Percentiles rank a stretch among this genome's conserved stretches.
These are phyloP conservation scores for Spea multiplicata DNA, from an alignment of 2,113 vertebrate genomes.

Conservation along the genomic window DNA sequence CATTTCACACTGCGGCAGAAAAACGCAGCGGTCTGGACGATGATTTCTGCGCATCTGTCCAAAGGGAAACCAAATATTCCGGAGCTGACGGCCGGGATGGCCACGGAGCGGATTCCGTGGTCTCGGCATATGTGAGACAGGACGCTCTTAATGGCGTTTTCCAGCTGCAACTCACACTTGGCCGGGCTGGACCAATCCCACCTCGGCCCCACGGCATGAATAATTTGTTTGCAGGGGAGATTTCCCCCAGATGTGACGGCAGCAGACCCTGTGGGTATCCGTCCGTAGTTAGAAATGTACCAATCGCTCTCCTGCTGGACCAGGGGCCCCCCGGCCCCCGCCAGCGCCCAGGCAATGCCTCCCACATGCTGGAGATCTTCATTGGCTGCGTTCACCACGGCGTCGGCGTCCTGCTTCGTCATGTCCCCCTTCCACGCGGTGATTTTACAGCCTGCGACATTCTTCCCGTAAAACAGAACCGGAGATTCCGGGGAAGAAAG, in stretches of 20 bases:
- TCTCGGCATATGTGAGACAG: constrained; percentile 17
- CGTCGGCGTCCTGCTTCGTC: constrained; percentile 63
- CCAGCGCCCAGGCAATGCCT: constrained; percentile 76
- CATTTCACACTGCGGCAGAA: background rate
- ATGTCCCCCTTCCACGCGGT: constrained; percentile 84
- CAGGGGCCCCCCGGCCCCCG: constrained; percentile 65
- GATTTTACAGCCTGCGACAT: constrained; percentile 56
- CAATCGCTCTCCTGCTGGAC: constrained; percentile 59
- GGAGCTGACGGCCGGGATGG: constrained; percentile 88
- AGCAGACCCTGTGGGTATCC: constrained; percentile 54
- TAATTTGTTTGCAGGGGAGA: constrained; percentile 69
- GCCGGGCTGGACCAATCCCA: accelerated
- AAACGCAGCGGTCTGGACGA: constrained; percentile 62
- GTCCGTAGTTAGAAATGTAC: accelerated
- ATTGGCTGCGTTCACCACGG: constrained; percentile 88
- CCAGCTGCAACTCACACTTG: background rate
- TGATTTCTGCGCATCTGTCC: constrained; percentile 63
- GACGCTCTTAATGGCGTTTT: constrained; percentile 53
- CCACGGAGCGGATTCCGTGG: constrained; percentile 61
- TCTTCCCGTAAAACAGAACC: constrained; percentile 58
- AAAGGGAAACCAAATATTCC: constrained; percentile 79
- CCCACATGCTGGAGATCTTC: constrained; percentile 55
- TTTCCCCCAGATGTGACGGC: constrained; percentile 58
- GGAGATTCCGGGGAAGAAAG: accelerated
- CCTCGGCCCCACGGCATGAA: constrained; percentile 81